These are phyloP conservation scores for Paguma larvata DNA, from an alignment of 2,797 vertebrate species.

Conservation along the genomic window DNA sequence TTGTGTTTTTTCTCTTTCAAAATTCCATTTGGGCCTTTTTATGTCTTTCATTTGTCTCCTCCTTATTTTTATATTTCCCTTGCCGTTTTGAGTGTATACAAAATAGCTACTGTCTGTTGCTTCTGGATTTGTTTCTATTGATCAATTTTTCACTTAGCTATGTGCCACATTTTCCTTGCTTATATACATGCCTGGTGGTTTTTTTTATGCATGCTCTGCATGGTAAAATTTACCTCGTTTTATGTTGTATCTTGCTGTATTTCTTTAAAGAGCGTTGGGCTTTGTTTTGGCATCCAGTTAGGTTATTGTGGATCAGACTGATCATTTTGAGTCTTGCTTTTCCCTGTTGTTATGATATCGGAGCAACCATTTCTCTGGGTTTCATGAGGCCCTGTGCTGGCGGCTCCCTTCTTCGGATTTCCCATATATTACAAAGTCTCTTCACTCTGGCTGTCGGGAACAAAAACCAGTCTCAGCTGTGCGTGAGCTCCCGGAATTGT, in stretches of 20 bases:
- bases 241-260: background rate
- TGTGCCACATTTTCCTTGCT: background rate
- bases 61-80: background rate
- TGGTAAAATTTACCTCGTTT: background rate
- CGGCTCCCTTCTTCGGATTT: background rate
- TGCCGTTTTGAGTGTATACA: background rate
- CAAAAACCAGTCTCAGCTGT: background rate
- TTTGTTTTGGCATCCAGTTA: background rate
- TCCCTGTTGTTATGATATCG: background rate
- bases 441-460: background rate
- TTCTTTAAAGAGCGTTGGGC: background rate
- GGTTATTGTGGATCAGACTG: background rate
- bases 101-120: background rate
- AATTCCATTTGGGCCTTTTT: background rate
- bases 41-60: background rate
- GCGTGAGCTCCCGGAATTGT: background rate
- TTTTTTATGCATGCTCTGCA: background rate
- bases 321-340: background rate
- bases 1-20: background rate
- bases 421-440: background rate
- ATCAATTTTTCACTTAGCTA: background rate
- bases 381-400: background rate
- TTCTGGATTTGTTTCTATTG: background rate
- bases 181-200: background rate
- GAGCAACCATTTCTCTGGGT: background rate